Percentiles rank a stretch among this genome's conserved stretches.
These are phyloP conservation scores for Aphelinus atriplicis DNA, from an alignment of 1,140 invertebrate species.

Conservation along the genomic window DNA sequence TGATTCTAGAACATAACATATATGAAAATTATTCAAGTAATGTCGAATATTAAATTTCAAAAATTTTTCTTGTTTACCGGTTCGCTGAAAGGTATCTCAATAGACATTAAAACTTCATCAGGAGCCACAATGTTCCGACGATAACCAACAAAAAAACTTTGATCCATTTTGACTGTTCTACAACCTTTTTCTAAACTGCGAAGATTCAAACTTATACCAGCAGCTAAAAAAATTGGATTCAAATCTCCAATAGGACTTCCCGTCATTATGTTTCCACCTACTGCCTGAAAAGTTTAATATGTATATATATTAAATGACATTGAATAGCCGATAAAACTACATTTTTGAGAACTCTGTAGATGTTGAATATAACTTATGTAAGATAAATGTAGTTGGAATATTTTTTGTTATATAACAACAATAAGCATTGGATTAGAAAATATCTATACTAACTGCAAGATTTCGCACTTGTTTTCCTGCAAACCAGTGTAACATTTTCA, in stretches of 20 bases:
- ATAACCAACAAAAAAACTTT: conserved; percentile 89
- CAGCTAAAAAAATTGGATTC: conserved; percentile 90
- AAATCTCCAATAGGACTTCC: conserved; percentile 96
- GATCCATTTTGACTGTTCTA: conserved; percentile 79
- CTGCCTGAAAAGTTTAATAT: conserved; percentile 61
- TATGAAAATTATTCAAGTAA: conserved; percentile 2
- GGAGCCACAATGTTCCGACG: conserved; percentile 79
- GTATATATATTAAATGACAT: background rate
- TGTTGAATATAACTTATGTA: no score
- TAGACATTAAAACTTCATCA: conserved; percentile 84
- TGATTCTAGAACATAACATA: conserved; percentile 69
- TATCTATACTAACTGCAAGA: conserved; percentile 69
- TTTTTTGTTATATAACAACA: no score
- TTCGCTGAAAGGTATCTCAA: conserved; percentile 76
- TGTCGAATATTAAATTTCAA: background rate
- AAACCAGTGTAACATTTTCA: conserved; percentile 93
- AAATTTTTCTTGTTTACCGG: conserved; percentile 44
- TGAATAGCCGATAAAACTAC: no score
- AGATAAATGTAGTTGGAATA: no score
- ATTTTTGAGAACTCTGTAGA: no score
- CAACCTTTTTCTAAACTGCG: conserved; percentile 65
- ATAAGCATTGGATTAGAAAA: no score
- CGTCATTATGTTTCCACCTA: conserved; percentile 95
- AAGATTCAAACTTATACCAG: conserved; percentile 61
- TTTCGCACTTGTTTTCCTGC: conserved; percentile 94